These are phyloP conservation scores for Lagria hirta DNA, from an alignment of 2,888 invertebrate species.

Conservation along the genomic window DNA sequence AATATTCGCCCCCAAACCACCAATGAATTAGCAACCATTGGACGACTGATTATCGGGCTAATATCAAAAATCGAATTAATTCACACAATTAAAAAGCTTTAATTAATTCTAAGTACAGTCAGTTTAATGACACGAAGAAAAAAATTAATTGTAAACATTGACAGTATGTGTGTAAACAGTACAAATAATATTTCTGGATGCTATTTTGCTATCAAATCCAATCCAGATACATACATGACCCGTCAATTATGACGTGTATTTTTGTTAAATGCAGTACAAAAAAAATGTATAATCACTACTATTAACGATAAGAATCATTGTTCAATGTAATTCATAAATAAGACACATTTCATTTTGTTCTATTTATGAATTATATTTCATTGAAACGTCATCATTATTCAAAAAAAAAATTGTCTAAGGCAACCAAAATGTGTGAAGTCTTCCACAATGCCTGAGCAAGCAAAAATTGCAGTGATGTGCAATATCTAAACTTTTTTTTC, in stretches of 20 bases:
- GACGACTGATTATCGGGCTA: slow-evolving; percentile 31
- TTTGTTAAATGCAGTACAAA: slow-evolving; percentile 54
- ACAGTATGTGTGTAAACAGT: slow-evolving; percentile 20
- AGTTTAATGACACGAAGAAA: slow-evolving; percentile 2
- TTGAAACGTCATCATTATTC: slow-evolving; percentile 33
- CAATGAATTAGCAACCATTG: slow-evolving; percentile 25
- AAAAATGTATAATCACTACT: slow-evolving; percentile 40
- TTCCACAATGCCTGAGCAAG: slow-evolving; percentile 32
- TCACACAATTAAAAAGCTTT: slow-evolving; percentile 9
- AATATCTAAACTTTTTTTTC: slow-evolving; percentile 33
- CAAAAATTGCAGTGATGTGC: slow-evolving; percentile 42
- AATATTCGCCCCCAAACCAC: slow-evolving; percentile 25
- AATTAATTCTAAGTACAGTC: slow-evolving; percentile 15
- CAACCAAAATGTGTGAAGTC: slow-evolving; percentile 23
- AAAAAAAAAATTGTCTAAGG: slow-evolving; percentile 32
- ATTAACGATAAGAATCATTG: slow-evolving; percentile 19
- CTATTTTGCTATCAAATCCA: slow-evolving; percentile 42
- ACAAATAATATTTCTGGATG: slow-evolving; percentile 36
- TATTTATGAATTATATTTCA: slow-evolving; percentile 29
- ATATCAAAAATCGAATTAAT: slow-evolving; percentile 5
- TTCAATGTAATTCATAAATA: slow-evolving; percentile 12
- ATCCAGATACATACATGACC: slow-evolving; percentile 36
- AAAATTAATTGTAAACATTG: slow-evolving; percentile 19
- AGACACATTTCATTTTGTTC: slow-evolving; percentile 13
- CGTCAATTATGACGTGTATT: slow-evolving; percentile 50